These are phyloP conservation scores for Mirza zaza DNA, from an alignment of 2,113 vertebrate species.

Conservation along the genomic window DNA sequence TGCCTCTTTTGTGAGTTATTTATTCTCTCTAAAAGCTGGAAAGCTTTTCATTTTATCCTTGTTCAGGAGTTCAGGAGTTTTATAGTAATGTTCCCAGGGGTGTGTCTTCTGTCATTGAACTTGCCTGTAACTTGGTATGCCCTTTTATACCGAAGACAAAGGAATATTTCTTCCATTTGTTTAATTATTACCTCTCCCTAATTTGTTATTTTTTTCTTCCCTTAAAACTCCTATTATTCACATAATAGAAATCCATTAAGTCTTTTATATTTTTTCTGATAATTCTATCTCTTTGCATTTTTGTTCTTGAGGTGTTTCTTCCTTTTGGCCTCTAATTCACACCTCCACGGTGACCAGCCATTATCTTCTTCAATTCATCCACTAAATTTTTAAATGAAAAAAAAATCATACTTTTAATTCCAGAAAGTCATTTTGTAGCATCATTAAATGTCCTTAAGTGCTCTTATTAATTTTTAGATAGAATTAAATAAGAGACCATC, in stretches of 20 bases:
- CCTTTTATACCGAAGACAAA: background rate
- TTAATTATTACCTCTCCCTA: background rate
- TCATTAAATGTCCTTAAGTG: background rate
- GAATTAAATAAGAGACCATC: background rate
- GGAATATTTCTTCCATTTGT: background rate
- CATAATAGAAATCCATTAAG: background rate
- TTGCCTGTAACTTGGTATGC: background rate
- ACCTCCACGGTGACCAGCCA: background rate
- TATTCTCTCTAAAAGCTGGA: background rate
- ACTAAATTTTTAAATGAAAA: background rate
- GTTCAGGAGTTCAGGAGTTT: background rate
- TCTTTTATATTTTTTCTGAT: background rate
- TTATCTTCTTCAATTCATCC: background rate
- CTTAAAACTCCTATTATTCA: background rate
- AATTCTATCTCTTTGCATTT: background rate
- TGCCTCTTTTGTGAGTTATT: background rate
- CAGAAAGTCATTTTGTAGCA: background rate
- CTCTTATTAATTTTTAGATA: slow-evolving; percentile 5
- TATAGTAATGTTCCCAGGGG: background rate
- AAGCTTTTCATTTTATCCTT: background rate
- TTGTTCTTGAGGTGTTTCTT: background rate
- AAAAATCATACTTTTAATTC: background rate
- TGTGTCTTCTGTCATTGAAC: background rate
- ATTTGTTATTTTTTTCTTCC: background rate
- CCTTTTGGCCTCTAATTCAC: background rate